Base-by-base conservation (phyloP, 2,888 invertebrate genomes). In the Microdon myrmicae region DNA sequence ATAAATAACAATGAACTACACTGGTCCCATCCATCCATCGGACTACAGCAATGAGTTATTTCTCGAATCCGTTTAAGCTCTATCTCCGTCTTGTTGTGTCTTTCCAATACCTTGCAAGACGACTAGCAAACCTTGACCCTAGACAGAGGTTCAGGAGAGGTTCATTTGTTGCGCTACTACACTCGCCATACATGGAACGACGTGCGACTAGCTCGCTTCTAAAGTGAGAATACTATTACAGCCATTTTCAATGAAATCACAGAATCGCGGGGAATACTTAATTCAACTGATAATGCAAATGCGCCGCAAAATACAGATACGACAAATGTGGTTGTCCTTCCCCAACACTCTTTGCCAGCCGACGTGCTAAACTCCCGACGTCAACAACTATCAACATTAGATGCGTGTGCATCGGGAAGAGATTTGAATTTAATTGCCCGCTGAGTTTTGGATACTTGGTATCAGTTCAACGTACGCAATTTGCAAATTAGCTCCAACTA, bases 1-100 rank as follows among this genome's bases (percentile, higher is more conserved):
- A 64, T 64, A 64, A 64, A 64, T 64, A 64, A 64, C 64, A 64
- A 53, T 64, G 64, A 64, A 64, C 58, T 37, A 47, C 45, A 58
- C 47, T 54, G 22, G 35, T 53, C 7, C 31, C 13, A n/a, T 25
- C 37, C 45, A 41, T 58, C 45, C 58, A 64, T 47, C 37, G 44
- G 45, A 51, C 43, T 61, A 29, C 45, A 39, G 35, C 56, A 49
- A 44, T 61, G 44, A 56, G 49, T 31, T 49, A 35, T 38, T 51
- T 38, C 13, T 51, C 39, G 14, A 16, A 22, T 17, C 9, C 23
- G 7, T 8, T 45, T 35, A 6, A 13, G 16, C 28, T 55, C 10
- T 25, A 8, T 43, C 14, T 19, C 29, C 19, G n/a, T 41, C 19
- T 16, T 12, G 9, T 19, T 16, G 4, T 23, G 23, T 23, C 8